Evolutionary conservation across 2,797 vertebrate species (phyloP), one percentile per base, ranked within the genome.

Genomic region (Hydrolagus colliei): DNA sequence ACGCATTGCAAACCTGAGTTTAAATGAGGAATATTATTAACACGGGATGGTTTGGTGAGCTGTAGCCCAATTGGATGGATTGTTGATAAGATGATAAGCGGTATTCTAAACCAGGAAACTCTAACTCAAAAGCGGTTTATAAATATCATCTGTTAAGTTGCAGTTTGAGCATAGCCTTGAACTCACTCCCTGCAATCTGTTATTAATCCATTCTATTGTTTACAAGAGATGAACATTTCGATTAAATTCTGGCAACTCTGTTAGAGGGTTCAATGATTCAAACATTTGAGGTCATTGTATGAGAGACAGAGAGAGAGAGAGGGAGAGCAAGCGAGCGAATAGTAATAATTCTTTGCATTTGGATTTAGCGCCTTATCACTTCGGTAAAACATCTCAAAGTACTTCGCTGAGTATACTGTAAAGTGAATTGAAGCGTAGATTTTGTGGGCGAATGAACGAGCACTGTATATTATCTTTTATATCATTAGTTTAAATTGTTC

Each of bases 171-270:
- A 67, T 5, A 68, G 16, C 27, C 32, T 41, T 84, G 79, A 52
- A 84, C 13, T 41, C 27, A 84, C 68, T 80, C 52, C 65, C 65
- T 84, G 79, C 63, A 84, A 84, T n/a, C 27, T 67, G 79, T 11
- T 52, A 52, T 52, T n/a, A 41, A 71, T 84, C 65, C 41, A 27
- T 35, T 71, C 16, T 20, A 52, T 18, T 3, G 6, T 74, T 74
- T 14, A 74, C 73, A 5, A 80, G 11, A 67, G 41, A 27, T 68
- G 32, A 84, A 68, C 65, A 71, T 84, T 67, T 84, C 14, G 65
- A 84, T 84, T 52, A 84, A 84, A 84, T 41, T 84, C 65, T 18
- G 68, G n/a, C 41, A 67, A 32, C 14, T 22, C 35, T 20, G 12
- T 71, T 71, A 16, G 32, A 68, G 22, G 10, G 20, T 52, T 35